A percentile compares a stretch with the other conserved stretches of the same genome.
These are phyloP conservation scores for Anolis sagrei DNA, from an alignment of 2,113 vertebrate species.

Conservation along the genomic window DNA sequence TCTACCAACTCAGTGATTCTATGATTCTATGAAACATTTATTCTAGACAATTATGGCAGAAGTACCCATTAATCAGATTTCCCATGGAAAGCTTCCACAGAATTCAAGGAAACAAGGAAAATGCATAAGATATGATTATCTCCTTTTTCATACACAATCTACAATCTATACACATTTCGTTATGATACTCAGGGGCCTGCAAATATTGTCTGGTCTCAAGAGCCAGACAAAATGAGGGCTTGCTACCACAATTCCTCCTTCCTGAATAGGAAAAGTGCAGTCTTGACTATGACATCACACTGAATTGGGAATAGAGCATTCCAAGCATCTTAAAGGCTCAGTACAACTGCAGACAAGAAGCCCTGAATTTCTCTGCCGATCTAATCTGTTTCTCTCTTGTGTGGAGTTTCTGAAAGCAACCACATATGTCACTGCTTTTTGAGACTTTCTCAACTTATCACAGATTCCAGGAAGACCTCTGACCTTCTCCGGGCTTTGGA, in stretches of 20 bases:
- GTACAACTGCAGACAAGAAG: neutral
- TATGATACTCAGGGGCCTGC: neutral
- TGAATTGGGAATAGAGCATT: neutral
- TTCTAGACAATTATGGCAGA: neutral
- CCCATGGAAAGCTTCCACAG: no score
- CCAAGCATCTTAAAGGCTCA: neutral
- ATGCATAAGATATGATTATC: neutral
- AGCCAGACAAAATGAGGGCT: neutral
- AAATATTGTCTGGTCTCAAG: neutral
- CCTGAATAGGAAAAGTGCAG: neutral
- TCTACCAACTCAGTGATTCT: no score
- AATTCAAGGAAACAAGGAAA: neutral
- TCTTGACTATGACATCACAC: neutral
- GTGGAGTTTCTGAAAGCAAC: neutral
- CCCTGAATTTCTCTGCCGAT: neutral
- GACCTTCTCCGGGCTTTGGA: neutral
- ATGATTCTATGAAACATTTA: no score
- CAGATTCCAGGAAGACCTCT: neutral
- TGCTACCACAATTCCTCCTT: neutral
- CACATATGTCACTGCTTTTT: neutral
- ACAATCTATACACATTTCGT: neutral
- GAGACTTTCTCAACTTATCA: neutral
- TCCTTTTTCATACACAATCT: neutral
- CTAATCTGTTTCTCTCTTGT: neutral
- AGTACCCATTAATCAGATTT: neutral